Percentiles rank a stretch among this genome's conserved stretches.
These are phyloP conservation scores for Aricia agestis DNA, from an alignment of 1,140 invertebrate species.

Conservation along the genomic window DNA sequence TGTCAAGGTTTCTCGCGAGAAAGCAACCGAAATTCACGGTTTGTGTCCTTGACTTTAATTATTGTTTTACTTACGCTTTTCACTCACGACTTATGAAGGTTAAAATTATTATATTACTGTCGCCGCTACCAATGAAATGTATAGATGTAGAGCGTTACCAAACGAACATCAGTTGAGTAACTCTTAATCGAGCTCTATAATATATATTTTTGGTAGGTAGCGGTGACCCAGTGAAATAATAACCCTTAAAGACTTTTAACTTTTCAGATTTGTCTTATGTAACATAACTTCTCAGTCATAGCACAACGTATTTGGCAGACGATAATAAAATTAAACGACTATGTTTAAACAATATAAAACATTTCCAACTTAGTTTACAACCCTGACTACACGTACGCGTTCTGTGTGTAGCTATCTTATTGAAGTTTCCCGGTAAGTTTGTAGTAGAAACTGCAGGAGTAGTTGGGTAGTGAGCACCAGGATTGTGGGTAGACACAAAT, in stretches of 20 bases:
- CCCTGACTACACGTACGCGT: slow-evolving; percentile 38
- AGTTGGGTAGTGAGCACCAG: slow-evolving; percentile 53
- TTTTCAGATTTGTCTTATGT: too few species aligned
- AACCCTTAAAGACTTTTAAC: too few species aligned
- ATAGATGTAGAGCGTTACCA: too few species aligned
- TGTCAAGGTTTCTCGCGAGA: background rate
- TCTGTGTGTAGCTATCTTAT: slow-evolving; percentile 58
- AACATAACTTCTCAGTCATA: too few species aligned
- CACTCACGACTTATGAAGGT: too few species aligned
- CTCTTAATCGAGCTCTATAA: too few species aligned
- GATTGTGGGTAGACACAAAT: slow-evolving; percentile 57
- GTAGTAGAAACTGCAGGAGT: slow-evolving; percentile 51
- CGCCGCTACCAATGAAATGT: too few species aligned
- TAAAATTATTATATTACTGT: too few species aligned
- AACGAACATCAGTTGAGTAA: too few species aligned
- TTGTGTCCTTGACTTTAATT: background rate
- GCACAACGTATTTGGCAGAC: background rate
- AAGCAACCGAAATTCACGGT: background rate
- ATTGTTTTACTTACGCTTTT: background rate
- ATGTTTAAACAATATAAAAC: background rate
- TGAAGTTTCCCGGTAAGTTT: slow-evolving; percentile 51
- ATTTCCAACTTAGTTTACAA: slow-evolving; percentile 24
- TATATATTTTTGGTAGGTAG: too few species aligned
- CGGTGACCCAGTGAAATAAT: too few species aligned
- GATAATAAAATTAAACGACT: background rate